Conservation (phyloP, 2,797 vertebrate genomes). For the Tokudaia muenninki region DNA sequence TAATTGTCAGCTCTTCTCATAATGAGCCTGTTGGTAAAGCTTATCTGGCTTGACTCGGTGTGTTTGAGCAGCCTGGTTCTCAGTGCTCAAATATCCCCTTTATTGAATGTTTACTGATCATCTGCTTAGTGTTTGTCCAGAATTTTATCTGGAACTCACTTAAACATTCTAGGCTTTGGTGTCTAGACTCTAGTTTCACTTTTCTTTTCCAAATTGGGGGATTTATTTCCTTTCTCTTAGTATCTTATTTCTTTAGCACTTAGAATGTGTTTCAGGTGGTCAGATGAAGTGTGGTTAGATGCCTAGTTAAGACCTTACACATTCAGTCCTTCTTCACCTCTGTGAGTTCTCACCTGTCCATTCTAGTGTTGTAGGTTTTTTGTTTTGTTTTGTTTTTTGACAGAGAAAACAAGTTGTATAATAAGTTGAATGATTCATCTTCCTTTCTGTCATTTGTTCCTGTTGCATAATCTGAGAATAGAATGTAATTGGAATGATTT, state of each 20-base stretch:
- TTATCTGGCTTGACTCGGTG: slow-evolving; percentile 49
- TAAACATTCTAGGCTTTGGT: slow-evolving; percentile 17
- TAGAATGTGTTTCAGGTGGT: slow-evolving; percentile 28
- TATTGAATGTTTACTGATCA: slow-evolving; percentile 33
- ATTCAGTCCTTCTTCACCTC: background rate
- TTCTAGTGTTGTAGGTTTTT: slow-evolving; percentile 5
- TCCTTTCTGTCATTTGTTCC: slow-evolving; percentile 61
- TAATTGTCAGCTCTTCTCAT: background rate
- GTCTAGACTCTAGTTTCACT: slow-evolving; percentile 58
- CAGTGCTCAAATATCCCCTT: background rate
- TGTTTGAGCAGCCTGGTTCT: slow-evolving; percentile 54
- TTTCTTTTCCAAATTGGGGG: slow-evolving; percentile 46
- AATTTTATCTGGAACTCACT: slow-evolving; percentile 63
- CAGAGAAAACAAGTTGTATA: slow-evolving; percentile 53
- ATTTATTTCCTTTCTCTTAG: slow-evolving; percentile 24
- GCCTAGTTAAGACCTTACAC: slow-evolving; percentile 33
- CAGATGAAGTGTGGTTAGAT: slow-evolving; percentile 11
- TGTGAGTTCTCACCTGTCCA: slow-evolving; percentile 15
- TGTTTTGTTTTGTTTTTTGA: background rate
- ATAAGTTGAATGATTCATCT: slow-evolving; percentile 45
- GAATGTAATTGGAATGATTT: slow-evolving; percentile 61
- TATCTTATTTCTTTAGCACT: background rate
- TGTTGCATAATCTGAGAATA: slow-evolving; percentile 60
- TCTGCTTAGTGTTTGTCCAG: slow-evolving; percentile 60
- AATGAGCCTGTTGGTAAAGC: slow-evolving; percentile 11